Evolutionary conservation across 2,797 vertebrate genomes (phyloP).

Genomic region (Apodemus agrarius): DNA sequence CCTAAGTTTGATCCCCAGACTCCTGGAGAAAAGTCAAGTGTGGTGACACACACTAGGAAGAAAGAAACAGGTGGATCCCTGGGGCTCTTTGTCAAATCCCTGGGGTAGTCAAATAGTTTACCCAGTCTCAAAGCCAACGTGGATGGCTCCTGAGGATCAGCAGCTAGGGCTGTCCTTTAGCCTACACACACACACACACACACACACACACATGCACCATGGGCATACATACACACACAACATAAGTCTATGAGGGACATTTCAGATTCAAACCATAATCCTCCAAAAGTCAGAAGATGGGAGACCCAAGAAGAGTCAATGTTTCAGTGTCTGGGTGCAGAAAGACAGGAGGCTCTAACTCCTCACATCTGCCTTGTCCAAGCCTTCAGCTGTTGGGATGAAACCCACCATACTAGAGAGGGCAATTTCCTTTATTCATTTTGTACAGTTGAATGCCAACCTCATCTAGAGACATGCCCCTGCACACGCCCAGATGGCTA

Average conservation of each 20-base stretch:
- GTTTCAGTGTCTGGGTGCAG: background rate
- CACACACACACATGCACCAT: background rate
- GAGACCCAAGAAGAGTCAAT: background rate
- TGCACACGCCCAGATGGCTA: background rate
- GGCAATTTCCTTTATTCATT: background rate
- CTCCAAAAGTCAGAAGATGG: background rate
- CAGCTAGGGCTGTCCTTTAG: background rate
- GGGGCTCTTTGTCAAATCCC: too few relatives aligned
- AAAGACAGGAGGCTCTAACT: background rate
- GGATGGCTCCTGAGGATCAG: background rate
- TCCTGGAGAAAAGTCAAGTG: background rate
- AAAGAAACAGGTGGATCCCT: background rate
- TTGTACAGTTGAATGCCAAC: background rate
- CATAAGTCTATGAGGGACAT: background rate
- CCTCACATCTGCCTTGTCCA: background rate
- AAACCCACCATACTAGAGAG: background rate
- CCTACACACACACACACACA: background rate
- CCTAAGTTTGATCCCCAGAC: background rate
- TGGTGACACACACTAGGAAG: background rate
- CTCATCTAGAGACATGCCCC: background rate
- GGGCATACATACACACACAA: background rate
- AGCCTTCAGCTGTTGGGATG: background rate
- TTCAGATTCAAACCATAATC: background rate
- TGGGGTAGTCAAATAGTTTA: background rate
- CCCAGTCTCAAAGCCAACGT: background rate